Base-by-base conservation (phyloP, 2,797 vertebrate genomes). In the Tarsius wallacei region DNA sequence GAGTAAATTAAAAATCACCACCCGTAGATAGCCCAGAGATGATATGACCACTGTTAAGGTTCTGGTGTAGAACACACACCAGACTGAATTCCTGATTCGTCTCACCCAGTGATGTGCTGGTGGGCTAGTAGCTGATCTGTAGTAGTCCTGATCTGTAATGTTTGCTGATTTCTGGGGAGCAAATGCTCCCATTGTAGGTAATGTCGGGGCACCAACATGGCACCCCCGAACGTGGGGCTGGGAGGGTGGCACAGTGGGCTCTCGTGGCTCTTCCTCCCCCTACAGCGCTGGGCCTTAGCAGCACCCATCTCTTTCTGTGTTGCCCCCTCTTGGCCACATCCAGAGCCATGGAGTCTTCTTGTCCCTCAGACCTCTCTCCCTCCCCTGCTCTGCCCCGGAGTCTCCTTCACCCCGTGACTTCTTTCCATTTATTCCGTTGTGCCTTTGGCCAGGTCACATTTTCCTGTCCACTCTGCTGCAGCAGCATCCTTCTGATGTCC, bases 1-100 rank as follows among this genome's bases (percentile, higher is more conserved):
- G 89, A 76, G 87, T 84, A 33, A 84, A 77, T 53, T 81, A 47
- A 85, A 76, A 83, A 57, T 81, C 31, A 53, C 33, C 49, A 91
- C 16, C 3, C 36, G 61, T 22, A 10, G 28, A 47, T 47, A 63
- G 21, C 14, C 36, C 9, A 57, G 55, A 85, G 21, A 68, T 74
- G 68, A 26, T 15, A 26, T 53, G 42, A 76, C 1, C 33, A 64
- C 31, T 33, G 47, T 33, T 59, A 51, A 33, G 15, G 66, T 77
- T 76, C 82, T 61, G n/a, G 10, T 53, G 1, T 53, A 76, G 68
- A 83, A 9, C 31, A 6, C 49, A 83, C 31, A 9, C 22, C 22
- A n/a, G 33, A 28, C 28, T 15, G 13, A 76, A 63, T 70, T 28
- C 11, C 5, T 42, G 8, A 6, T 31, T 76, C 78, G 55, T 61